Evolutionary conservation across 2,113 vertebrate genomes (phyloP).

Genomic region (Forbesichthys papilliferus): DNA sequence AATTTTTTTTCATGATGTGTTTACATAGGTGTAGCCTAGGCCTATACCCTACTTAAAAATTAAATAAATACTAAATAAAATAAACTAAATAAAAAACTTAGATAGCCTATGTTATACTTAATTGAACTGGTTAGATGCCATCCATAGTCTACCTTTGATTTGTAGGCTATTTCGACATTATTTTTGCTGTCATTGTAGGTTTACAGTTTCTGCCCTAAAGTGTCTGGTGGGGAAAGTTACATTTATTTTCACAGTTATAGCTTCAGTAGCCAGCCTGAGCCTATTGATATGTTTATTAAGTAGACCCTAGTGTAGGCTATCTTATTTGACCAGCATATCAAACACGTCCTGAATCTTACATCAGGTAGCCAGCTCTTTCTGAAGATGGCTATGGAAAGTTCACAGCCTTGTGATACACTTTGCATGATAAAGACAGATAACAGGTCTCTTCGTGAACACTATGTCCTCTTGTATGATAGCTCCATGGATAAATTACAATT

Average conservation of each 20-base stretch:
- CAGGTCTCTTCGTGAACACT: conserved; percentile 17
- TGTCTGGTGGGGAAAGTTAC: neutral
- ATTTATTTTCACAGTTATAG: neutral
- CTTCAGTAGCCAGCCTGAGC: neutral
- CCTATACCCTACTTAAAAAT: too few relatives aligned
- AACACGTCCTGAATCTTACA: neutral
- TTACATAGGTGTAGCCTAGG: too few relatives aligned
- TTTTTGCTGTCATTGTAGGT: neutral
- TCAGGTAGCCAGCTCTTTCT: neutral
- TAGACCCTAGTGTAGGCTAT: neutral
- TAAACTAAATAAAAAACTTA: too few relatives aligned
- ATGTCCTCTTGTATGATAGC: neutral
- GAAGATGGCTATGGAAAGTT: conserved; percentile 23
- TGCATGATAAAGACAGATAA: conserved; percentile 34
- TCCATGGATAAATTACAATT: too few relatives aligned
- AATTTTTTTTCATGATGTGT: neutral
- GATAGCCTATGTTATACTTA: too few relatives aligned
- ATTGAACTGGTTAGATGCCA: neutral
- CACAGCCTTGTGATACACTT: conserved; percentile 50
- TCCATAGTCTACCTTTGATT: neutral
- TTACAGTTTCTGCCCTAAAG: neutral
- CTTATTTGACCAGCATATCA: too few relatives aligned
- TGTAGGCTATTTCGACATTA: neutral
- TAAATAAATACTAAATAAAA: too few relatives aligned
- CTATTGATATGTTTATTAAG: neutral